phyloP scores from a whole-genome alignment of 2,797 vertebrate genomes.

The Alcedo atthis region DNA sequence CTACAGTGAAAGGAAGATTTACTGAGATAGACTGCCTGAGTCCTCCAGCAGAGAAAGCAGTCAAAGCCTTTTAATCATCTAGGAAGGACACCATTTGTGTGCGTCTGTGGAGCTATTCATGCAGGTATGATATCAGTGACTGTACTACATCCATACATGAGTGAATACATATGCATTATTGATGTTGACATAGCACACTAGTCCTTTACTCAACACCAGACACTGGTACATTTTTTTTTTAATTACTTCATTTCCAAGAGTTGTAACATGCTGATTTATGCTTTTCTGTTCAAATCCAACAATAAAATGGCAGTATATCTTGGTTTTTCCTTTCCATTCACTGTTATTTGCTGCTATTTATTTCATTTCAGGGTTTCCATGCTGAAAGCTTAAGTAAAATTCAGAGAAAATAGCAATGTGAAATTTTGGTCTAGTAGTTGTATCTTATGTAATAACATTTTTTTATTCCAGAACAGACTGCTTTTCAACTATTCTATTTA shows the following conservation, averaged over 20 bases:
- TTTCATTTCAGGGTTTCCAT: neutral
- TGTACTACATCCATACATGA: neutral
- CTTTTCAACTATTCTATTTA: conserved; percentile 1
- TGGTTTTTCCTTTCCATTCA: neutral
- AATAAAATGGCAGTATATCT: neutral
- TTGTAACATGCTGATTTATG: neutral
- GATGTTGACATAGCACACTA: neutral
- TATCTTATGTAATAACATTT: neutral
- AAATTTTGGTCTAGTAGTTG: neutral
- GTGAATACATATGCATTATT: neutral
- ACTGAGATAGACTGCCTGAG: neutral
- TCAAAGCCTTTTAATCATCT: neutral
- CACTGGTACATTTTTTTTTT: neutral
- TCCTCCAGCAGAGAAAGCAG: neutral
- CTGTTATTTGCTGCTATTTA: neutral
- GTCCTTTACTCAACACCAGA: neutral
- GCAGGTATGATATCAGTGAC: neutral
- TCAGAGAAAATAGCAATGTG: neutral
- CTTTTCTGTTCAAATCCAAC: neutral
- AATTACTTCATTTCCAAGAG: neutral
- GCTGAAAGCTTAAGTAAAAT: neutral
- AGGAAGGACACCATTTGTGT: neutral
- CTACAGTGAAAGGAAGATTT: neutral
- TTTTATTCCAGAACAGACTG: neutral
- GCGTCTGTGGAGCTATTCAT: neutral